phyloP scores from a whole-genome alignment of 2,888 invertebrate species.

The Melolontha melolontha region DNA sequence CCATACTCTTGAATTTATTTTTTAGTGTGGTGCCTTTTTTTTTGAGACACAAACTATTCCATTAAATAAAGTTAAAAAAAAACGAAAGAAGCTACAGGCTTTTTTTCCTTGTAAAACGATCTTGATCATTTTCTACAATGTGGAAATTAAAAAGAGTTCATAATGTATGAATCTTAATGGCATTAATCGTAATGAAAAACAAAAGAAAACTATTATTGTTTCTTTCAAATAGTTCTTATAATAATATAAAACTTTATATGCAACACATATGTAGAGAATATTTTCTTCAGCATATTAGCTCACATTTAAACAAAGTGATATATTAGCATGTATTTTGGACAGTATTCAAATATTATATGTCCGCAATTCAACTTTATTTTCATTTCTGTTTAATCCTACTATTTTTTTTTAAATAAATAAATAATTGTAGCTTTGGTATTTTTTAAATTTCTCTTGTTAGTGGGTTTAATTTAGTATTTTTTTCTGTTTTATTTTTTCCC shows the following conservation, averaged over 20 bases:
- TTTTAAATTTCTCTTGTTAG: constrained; percentile 27
- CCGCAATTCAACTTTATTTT: constrained; percentile 32
- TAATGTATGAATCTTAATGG: neutral
- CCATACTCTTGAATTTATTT: constrained; percentile 18
- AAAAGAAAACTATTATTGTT: constrained; percentile 35
- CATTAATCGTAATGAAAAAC: constrained; percentile 1
- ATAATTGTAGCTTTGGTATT: constrained; percentile 33
- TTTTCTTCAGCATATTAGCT: constrained; percentile 43
- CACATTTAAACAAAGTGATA: constrained; percentile 37
- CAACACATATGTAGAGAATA: constrained; percentile 41
- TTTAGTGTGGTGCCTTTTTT: constrained; percentile 28
- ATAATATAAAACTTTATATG: constrained; percentile 35
- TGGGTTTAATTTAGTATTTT: constrained; percentile 34
- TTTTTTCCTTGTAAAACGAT: constrained; percentile 30
- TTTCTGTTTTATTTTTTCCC: constrained; percentile 34
- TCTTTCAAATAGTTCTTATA: constrained; percentile 39
- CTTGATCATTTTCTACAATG: constrained; percentile 3
- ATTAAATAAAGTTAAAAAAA: neutral
- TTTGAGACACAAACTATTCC: constrained; percentile 21
- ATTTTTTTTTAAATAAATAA: no score
- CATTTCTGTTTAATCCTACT: constrained; percentile 27
- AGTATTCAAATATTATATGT: constrained; percentile 35
- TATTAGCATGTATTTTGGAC: constrained; percentile 42
- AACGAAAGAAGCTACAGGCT: constrained; percentile 19
- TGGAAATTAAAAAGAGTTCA: constrained; percentile 12